phyloP scores from a whole-genome alignment of 2,113 vertebrate genomes.

The Thomomys bottae region DNA sequence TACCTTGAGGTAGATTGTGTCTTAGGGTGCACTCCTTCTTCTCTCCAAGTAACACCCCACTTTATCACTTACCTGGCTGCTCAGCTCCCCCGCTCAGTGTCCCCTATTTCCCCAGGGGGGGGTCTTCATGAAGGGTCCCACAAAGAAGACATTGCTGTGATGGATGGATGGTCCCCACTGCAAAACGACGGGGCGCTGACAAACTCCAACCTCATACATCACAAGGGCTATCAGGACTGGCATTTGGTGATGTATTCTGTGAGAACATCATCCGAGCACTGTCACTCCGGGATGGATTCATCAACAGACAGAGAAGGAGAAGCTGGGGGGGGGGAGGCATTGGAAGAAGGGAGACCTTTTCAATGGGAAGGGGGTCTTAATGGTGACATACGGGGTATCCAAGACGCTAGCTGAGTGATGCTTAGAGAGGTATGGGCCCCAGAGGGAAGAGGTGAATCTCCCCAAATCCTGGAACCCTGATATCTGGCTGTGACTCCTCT shows the following conservation, averaged over 20 bases:
- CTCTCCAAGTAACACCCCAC: not conserved
- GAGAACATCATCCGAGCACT: constrained; percentile 83
- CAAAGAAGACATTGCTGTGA: constrained; percentile 74
- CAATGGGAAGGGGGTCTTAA: not conserved
- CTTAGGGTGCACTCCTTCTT: too few species aligned
- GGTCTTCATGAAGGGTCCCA: constrained; percentile 26
- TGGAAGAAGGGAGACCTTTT: constrained; percentile 49
- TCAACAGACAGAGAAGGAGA: constrained; percentile 81
- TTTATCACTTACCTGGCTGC: not conserved
- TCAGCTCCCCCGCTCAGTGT: constrained; percentile 23
- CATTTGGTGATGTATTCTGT: constrained; percentile 85
- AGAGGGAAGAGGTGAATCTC: not conserved
- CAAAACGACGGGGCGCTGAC: constrained; percentile 81
- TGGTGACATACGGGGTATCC: constrained; percentile 11
- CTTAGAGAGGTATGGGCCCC: not conserved
- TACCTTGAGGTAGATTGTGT: not conserved
- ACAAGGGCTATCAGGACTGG: constrained; percentile 83
- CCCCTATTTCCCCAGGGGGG: constrained; percentile 71
- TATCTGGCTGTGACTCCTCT: not conserved
- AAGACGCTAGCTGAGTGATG: not conserved
- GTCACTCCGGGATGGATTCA: constrained; percentile 83
- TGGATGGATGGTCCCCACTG: constrained; percentile 78
- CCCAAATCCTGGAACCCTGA: not conserved
- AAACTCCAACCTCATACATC: constrained; percentile 84
- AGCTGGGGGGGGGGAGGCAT: constrained; percentile 64